Percentiles rank a stretch among this genome's conserved stretches.
phyloP scores from a whole-genome alignment of 2,113 vertebrate species.

The Ammodytes marinus region DNA sequence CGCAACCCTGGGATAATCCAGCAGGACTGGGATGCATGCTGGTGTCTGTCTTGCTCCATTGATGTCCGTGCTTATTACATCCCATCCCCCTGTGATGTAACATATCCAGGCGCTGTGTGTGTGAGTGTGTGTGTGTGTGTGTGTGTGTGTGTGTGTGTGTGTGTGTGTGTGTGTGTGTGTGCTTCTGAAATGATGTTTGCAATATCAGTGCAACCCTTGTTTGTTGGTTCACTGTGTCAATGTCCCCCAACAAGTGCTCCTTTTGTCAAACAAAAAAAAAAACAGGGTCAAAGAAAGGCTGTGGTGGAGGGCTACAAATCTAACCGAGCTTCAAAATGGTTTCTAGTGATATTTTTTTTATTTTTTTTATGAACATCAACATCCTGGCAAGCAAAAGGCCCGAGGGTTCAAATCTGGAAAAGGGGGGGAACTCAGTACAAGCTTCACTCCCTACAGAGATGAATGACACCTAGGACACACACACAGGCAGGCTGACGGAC shows the following conservation, averaged over 20 bases:
- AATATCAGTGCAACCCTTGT: slow-evolving; percentile 36
- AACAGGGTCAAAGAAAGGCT: not conserved
- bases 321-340: not conserved
- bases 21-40: slow-evolving; percentile 35
- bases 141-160: not conserved
- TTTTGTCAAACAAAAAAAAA: not conserved
- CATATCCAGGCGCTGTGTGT: slow-evolving; percentile 24
- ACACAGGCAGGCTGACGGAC: not conserved
- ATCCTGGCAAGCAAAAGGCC: not conserved
- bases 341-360: not conserved
- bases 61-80: slow-evolving; percentile 46
- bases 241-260: not conserved
- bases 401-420: not conserved
- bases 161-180: not conserved
- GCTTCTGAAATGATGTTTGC: slow-evolving; percentile 12
- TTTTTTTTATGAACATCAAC: not conserved
- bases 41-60: slow-evolving; percentile 41
- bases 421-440: not conserved
- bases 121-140: too few relatives aligned
- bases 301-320: not conserved
- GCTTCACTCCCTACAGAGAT: not conserved
- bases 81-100: slow-evolving; percentile 51
- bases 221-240: not conserved
- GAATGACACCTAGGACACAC: not conserved
- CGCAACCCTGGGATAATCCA: slow-evolving; percentile 56